Conservation (phyloP, 2,113 vertebrate species). For the Macaca mulatta region DNA sequence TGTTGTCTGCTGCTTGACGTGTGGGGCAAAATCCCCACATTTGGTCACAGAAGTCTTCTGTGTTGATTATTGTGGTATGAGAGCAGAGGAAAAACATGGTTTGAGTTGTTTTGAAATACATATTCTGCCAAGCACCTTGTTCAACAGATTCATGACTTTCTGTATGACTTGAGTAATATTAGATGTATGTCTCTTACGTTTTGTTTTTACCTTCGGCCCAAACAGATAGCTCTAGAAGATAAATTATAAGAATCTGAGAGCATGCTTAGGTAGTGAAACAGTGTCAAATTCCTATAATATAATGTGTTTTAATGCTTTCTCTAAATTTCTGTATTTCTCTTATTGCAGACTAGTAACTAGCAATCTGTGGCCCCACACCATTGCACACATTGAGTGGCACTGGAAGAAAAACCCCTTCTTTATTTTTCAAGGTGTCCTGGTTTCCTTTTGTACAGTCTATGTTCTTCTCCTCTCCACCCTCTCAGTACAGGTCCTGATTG, state of each 20-base stretch:
- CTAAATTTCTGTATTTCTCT: not conserved
- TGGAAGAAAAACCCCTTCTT: not conserved
- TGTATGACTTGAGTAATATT: not conserved
- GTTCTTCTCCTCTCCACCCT: not conserved
- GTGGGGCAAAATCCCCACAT: too few relatives aligned
- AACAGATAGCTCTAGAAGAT: not conserved
- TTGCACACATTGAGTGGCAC: not conserved
- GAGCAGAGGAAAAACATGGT: too few relatives aligned
- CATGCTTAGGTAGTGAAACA: not conserved
- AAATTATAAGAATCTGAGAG: not conserved
- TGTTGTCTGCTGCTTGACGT: too few relatives aligned
- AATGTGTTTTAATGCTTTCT: not conserved
- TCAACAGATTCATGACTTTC: not conserved
- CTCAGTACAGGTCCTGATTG: not conserved
- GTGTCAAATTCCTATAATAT: not conserved
- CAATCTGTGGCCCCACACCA: not conserved
- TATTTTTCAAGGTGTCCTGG: not conserved
- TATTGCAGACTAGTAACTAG: not conserved
- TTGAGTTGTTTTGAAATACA: too few relatives aligned
- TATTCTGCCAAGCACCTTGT: not conserved
- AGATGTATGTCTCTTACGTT: not conserved
- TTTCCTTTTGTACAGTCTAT: not conserved
- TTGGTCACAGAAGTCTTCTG: too few relatives aligned
- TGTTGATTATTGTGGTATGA: too few relatives aligned
- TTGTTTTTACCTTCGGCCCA: not conserved